phyloP scores from a whole-genome alignment of 2,888 invertebrate species.

The Drosophila atripex region DNA sequence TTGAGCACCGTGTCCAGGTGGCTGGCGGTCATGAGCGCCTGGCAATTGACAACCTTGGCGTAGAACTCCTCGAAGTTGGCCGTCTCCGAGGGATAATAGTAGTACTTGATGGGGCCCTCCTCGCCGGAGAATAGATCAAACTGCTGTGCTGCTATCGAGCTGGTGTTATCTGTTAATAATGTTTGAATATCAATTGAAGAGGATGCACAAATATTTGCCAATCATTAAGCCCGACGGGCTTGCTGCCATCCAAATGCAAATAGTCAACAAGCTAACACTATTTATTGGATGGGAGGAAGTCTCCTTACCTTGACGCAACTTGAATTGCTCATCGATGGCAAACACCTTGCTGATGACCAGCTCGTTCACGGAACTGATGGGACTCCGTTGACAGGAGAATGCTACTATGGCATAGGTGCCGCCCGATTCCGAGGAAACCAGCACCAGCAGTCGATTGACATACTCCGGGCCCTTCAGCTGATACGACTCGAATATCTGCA shows the following conservation, averaged over 20 bases:
- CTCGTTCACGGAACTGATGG: slow-evolving; percentile 90
- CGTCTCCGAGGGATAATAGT: slow-evolving; percentile 75
- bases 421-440: slow-evolving; percentile 80
- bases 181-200: background rate
- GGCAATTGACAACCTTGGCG: slow-evolving; percentile 69
- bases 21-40: slow-evolving; percentile 64
- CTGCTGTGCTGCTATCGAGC: slow-evolving; percentile 78
- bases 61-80: slow-evolving; percentile 79
- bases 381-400: slow-evolving; percentile 82
- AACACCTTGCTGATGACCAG: slow-evolving; percentile 91
- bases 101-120: slow-evolving; percentile 77
- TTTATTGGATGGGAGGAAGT: too few species aligned
- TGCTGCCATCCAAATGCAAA: background rate
- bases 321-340: slow-evolving; percentile 91
- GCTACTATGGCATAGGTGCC: slow-evolving; percentile 82
- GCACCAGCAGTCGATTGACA: slow-evolving; percentile 78
- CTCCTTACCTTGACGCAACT: slow-evolving; percentile 88
- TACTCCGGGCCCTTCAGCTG: slow-evolving; percentile 82
- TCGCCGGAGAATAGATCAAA: slow-evolving; percentile 79
- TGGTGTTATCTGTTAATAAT: slow-evolving; percentile 65
- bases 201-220: background rate
- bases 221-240: background rate
- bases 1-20: slow-evolving; percentile 58
- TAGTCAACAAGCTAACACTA: background rate
- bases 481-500: slow-evolving; percentile 82